A percentile compares a stretch with the other conserved stretches of the same genome.
These are phyloP conservation scores for Vicugna pacos DNA, from an alignment of 2,113 vertebrate genomes.

Conservation along the genomic window DNA sequence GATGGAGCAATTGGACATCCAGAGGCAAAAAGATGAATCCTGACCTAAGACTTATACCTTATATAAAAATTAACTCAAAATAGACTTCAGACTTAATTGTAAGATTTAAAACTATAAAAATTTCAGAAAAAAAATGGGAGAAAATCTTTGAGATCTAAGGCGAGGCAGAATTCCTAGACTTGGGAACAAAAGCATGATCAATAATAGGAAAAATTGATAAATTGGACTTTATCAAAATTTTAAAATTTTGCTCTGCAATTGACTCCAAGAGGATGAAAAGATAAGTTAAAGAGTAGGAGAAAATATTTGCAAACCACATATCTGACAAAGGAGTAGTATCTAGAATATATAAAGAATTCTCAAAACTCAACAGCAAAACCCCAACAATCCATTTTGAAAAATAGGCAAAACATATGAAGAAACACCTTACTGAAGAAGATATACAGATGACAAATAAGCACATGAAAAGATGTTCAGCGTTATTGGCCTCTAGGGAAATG, in stretches of 20 bases:
- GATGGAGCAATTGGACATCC: neutral
- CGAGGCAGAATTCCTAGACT: neutral
- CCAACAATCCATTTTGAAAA: neutral
- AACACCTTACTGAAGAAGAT: neutral
- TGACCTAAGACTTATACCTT: neutral
- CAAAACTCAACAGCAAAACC: neutral
- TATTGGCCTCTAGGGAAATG: neutral
- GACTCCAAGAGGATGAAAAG: neutral
- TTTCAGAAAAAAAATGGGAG: neutral
- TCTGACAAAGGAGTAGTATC: neutral
- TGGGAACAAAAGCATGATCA: neutral
- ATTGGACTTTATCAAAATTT: neutral
- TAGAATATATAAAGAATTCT: neutral
- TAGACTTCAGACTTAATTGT: neutral
- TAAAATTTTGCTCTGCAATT: constrained; percentile 9
- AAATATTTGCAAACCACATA: neutral
- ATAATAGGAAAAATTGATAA: neutral
- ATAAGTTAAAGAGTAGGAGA: neutral
- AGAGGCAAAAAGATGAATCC: neutral
- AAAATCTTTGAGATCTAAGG: neutral
- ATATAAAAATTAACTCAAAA: neutral
- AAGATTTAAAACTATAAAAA: neutral
- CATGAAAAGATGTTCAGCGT: neutral
- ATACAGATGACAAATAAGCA: neutral
- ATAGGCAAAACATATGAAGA: neutral